Base-by-base conservation (phyloP, 1,140 invertebrate genomes). In the Macrobrachium nipponense region DNA sequence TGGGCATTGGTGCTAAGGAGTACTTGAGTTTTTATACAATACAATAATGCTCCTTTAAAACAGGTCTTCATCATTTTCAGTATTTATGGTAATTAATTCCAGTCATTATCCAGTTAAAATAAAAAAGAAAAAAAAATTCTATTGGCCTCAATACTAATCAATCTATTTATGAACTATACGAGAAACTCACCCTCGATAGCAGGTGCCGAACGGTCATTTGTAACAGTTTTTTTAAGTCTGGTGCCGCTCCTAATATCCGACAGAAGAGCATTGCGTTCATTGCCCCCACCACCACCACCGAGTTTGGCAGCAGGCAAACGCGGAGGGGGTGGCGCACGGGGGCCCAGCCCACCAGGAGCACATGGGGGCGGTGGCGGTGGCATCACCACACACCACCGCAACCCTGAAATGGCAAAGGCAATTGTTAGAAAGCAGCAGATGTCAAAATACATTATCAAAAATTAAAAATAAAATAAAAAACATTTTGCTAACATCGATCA, bases 121-220 rank as follows among this genome's bases (percentile, higher is more conserved):
- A n/a, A n/a, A n/a, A n/a, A n/a, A n/a, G n/a, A n/a, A n/a, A n/a
- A n/a, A n/a, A n/a, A n/a, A 36, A 1, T 36, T 36, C 27, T 4
- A 1, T 36, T 36, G 4, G 27, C 27, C 27, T 36, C 4, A 36
- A 36, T 4, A 36, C 27, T 36, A 36, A 36, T 36, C 27, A 36
- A 36, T 4, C 4, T 36, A 36, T 36, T 4, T 36, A 4, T 4
- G 43, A 81, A 80, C 4, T 77, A 51, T 84, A 88, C 87, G 89
- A 88, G 60, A 62, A 51, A 89, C 91, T 93, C 92, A 92, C 96
- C 95, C 88, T 93, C 91, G 86, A 97, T 91, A 80, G 94, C 90
- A 2, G 97, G 97, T 64, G 93, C 94, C 93, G 96, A 98, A 91
- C 96, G 95, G 90, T 98, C 97, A 90, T 96, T 95, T 11, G 97